These are phyloP conservation scores for Formica aserva DNA, from an alignment of 2,888 invertebrate species.

Conservation along the genomic window DNA sequence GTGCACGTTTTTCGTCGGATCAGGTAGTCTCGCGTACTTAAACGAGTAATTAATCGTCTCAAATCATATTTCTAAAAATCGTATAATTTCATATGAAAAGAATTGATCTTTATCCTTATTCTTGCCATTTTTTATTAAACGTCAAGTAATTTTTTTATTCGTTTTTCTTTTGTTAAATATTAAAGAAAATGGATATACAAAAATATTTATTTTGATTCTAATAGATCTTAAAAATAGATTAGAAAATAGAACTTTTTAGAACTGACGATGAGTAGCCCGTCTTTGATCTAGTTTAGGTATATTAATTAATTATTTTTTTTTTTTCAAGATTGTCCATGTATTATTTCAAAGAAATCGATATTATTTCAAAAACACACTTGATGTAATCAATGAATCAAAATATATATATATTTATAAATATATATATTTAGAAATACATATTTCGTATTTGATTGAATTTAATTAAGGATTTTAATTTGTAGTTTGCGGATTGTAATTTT, in stretches of 20 bases:
- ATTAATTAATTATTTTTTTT: background rate
- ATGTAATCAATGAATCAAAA: background rate
- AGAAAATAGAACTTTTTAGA: background rate
- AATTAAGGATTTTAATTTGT: constrained; percentile 11
- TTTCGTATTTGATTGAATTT: background rate
- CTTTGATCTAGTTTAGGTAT: background rate
- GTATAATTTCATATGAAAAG: background rate
- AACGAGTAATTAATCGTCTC: background rate
- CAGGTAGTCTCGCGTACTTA: constrained; percentile 52
- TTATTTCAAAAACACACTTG: background rate
- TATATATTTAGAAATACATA: background rate
- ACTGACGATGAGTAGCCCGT: background rate
- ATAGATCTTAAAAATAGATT: background rate
- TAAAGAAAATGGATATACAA: background rate
- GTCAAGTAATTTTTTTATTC: background rate
- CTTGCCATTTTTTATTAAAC: background rate
- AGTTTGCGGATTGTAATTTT: background rate
- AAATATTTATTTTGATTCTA: background rate
- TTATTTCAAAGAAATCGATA: constrained; percentile 10
- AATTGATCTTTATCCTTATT: background rate
- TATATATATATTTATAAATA: too few species aligned
- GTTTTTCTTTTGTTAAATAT: background rate
- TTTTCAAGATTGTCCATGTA: background rate
- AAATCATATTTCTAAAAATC: background rate
- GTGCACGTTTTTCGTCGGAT: constrained; percentile 2